Conservation (phyloP, 2,113 vertebrate species). For the Crotophaga sulcirostris region DNA sequence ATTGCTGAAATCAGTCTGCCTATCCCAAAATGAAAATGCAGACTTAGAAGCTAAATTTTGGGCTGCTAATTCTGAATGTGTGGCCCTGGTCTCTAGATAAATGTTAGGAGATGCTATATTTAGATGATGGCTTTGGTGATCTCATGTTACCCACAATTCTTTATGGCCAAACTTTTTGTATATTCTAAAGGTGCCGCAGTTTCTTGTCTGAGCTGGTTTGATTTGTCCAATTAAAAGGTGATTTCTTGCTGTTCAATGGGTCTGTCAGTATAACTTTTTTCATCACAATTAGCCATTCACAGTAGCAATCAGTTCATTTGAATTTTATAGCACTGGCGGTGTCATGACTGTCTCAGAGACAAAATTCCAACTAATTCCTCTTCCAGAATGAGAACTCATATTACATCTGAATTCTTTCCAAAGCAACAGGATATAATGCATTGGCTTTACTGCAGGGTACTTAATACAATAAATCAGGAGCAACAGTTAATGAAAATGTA, state of each 20-base stretch:
- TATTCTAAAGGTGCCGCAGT: not conserved
- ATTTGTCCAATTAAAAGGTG: slow-evolving; percentile 2
- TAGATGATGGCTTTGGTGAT: not conserved
- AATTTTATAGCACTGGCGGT: not conserved
- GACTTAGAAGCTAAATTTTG: not conserved
- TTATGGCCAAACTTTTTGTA: not conserved
- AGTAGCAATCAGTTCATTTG: not conserved
- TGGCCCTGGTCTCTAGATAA: not conserved
- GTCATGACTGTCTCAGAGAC: not conserved
- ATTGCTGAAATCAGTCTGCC: not conserved
- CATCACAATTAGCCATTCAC: not conserved
- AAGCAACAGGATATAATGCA: not conserved
- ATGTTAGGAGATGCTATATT: not conserved
- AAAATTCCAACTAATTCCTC: not conserved
- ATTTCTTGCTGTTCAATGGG: not conserved
- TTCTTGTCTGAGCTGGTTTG: not conserved
- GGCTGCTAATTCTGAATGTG: not conserved
- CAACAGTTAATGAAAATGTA: slow-evolving; percentile 39
- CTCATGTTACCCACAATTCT: not conserved
- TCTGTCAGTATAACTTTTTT: not conserved
- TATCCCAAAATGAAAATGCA: not conserved
- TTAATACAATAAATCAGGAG: not conserved
- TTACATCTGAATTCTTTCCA: not conserved
- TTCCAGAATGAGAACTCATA: not conserved
- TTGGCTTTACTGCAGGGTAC: not conserved